phyloP scores from a whole-genome alignment of 2,113 vertebrate species.

The Oncorhynchus mykiss region DNA sequence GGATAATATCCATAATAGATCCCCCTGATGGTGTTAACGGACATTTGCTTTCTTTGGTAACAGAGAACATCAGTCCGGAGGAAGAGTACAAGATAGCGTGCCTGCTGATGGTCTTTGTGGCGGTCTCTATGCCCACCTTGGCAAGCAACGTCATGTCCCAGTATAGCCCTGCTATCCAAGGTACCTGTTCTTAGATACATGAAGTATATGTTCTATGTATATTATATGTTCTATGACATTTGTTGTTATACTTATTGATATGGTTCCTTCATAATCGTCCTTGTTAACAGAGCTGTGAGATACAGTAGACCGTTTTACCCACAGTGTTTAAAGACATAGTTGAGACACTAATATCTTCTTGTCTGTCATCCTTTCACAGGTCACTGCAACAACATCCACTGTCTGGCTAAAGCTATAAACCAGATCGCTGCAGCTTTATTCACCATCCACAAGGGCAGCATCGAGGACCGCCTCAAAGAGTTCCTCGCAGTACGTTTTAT shows the following conservation, averaged over 20 bases:
- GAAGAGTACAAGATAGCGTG: conserved; percentile 99
- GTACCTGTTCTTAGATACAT: conserved; percentile 58
- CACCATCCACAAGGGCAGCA: conserved; percentile 99
- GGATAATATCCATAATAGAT: conserved; percentile 1
- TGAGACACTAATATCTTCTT: not conserved
- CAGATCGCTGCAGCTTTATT: conserved; percentile 98
- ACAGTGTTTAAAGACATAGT: not conserved
- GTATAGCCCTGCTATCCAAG: conserved; percentile 98
- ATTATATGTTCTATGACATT: not conserved
- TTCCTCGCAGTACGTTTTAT: conserved; percentile 87
- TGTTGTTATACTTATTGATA: not conserved
- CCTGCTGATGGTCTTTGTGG: conserved; percentile 98
- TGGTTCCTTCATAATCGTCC: not conserved
- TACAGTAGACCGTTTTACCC: not conserved
- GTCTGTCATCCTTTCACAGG: conserved; percentile 67
- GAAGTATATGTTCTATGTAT: not conserved
- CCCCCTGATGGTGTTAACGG: not conserved
- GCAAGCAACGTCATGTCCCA: conserved; percentile 99
- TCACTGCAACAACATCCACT: conserved; percentile 99
- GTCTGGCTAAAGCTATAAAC: conserved; percentile 97
- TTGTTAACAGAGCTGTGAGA: not conserved
- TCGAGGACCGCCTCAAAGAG: conserved; percentile 97
- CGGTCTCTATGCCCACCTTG: conserved; percentile 92
- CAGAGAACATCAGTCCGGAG: conserved; percentile 98
- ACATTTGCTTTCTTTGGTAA: not conserved